A percentile compares a stretch with the other conserved stretches of the same genome.
These are phyloP conservation scores for Emmelina monodactyla DNA, from an alignment of 2,888 invertebrate genomes.

Conservation along the genomic window DNA sequence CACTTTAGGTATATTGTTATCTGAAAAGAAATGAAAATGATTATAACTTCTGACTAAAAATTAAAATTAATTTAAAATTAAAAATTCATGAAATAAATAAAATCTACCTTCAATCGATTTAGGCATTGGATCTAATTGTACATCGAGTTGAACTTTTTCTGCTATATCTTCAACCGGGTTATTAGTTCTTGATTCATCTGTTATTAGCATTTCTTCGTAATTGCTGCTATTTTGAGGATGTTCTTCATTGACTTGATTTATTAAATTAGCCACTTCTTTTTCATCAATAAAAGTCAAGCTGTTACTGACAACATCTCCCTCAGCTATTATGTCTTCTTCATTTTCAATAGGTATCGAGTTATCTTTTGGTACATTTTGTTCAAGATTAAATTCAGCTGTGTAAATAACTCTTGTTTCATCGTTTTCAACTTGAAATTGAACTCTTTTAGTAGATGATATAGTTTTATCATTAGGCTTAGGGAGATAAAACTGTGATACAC, in stretches of 20 bases:
- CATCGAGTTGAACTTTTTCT: no score
- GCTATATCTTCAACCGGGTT: no score
- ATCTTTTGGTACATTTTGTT: constrained; percentile 31
- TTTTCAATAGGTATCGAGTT: constrained; percentile 21
- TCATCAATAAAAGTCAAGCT: constrained; percentile 27
- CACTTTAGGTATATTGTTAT: constrained; percentile 49
- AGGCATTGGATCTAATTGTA: no score
- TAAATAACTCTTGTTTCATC: constrained; percentile 60
- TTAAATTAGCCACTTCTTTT: constrained; percentile 25
- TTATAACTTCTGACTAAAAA: no score
- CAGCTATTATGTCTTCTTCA: constrained; percentile 36
- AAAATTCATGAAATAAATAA: no score
- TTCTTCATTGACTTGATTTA: constrained; percentile 26
- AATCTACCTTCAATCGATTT: no score
- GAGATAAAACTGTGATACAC: constrained; percentile 69
- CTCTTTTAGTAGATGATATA: constrained; percentile 69
- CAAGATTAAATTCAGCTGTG: constrained; percentile 54
- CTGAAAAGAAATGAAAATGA: constrained; percentile 31
- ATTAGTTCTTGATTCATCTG: no score
- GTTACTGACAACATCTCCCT: constrained; percentile 50
- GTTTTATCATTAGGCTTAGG: constrained; percentile 61
- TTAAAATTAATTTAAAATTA: constrained; percentile 1
- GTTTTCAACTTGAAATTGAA: constrained; percentile 75
- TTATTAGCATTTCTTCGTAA: no score
- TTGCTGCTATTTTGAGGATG: no score